A percentile compares a stretch with the other conserved stretches of the same genome.
Conservation (phyloP, 2,888 invertebrate genomes). For the Diarsia rubi region DNA sequence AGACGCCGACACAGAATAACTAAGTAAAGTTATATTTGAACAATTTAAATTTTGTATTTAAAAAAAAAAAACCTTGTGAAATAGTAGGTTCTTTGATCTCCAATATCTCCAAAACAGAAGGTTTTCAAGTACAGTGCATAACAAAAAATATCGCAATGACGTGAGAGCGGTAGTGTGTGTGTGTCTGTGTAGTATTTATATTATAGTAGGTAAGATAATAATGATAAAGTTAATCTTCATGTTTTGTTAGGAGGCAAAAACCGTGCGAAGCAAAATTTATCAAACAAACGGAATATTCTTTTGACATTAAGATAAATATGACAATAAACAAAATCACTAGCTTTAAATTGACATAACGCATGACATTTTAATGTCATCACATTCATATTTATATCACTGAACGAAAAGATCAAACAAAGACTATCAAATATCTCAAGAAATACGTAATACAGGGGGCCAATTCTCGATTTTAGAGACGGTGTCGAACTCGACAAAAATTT, state of each 20-base stretch:
- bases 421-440: slow-evolving; percentile 16
- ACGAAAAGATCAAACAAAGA: slow-evolving; percentile 29
- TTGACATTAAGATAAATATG: not conserved
- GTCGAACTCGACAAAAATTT: too few species aligned
- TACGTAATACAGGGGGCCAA: slow-evolving; percentile 4
- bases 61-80: not conserved
- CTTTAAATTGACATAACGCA: not conserved
- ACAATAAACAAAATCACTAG: slow-evolving; percentile 2
- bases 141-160: not conserved
- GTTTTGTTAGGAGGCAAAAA: not conserved
- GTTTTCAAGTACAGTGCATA: not conserved
- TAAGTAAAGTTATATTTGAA: too few species aligned
- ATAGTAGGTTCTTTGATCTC: not conserved
- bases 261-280: not conserved
- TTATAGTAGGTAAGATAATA: not conserved
- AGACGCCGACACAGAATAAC: too few species aligned
- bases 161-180: too few species aligned
- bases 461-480: too few species aligned
- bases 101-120: not conserved
- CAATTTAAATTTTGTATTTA: too few species aligned
- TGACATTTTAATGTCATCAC: not conserved
- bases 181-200: not conserved
- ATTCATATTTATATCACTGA: slow-evolving; percentile 14
- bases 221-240: not conserved
- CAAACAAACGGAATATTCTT: not conserved